Conservation (phyloP, 2,113 vertebrate genomes). For the Plecturocebus donacophilus region DNA sequence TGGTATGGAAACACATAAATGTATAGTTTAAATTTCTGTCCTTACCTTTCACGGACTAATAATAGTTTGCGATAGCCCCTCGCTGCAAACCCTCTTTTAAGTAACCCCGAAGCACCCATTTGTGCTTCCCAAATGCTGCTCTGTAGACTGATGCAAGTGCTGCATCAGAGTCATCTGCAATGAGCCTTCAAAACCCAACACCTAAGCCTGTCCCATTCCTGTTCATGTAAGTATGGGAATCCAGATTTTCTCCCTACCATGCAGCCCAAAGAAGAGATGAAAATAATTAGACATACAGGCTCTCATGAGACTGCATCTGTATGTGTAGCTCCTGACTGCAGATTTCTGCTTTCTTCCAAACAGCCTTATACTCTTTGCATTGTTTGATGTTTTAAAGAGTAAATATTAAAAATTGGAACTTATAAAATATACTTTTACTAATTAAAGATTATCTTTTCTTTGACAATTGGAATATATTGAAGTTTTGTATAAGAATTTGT, state of each 20-base stretch:
- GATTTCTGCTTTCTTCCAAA: background rate
- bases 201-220: background rate
- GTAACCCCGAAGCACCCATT: background rate
- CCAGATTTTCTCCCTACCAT: background rate
- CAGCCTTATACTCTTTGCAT: background rate
- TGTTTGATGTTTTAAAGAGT: background rate
- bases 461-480: background rate
- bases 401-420: background rate
- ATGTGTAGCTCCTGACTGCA: background rate
- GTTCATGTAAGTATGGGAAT: background rate
- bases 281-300: background rate
- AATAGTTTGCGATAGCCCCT: background rate
- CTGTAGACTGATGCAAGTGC: background rate
- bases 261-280: background rate
- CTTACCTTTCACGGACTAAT: background rate
- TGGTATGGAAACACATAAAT: background rate
- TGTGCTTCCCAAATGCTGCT: background rate
- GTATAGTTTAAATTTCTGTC: background rate
- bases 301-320: background rate
- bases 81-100: background rate
- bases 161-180: background rate
- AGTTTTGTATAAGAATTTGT: background rate
- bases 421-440: background rate
- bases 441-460: background rate
- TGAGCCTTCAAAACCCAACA: background rate